A percentile compares a stretch with the other conserved stretches of the same genome.
These are phyloP conservation scores for Etheostoma cragini DNA, from an alignment of 2,113 vertebrate species.

Conservation along the genomic window DNA sequence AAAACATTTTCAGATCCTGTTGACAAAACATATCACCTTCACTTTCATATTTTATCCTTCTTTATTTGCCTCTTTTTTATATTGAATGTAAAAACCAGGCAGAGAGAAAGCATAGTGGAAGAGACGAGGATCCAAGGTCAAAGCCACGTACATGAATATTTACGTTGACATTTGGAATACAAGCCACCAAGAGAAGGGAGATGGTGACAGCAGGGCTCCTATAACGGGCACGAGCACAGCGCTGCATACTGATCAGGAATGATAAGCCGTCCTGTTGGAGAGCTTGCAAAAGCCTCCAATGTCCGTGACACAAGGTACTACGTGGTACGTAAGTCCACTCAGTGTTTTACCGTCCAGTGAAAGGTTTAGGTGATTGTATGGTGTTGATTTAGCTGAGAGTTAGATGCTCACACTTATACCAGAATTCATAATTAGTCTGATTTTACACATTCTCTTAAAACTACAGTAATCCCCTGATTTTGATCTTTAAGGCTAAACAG, in stretches of 20 bases:
- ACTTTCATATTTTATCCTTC: not conserved
- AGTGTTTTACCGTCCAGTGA: conserved; percentile 21
- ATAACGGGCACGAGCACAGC: conserved; percentile 7
- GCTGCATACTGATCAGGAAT: conserved; percentile 62
- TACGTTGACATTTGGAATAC: conserved; percentile 48
- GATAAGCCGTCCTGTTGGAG: conserved; percentile 24
- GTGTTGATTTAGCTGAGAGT: conserved; percentile 16
- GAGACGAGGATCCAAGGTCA: conserved; percentile 38
- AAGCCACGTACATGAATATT: conserved; percentile 51
- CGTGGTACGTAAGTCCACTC: not conserved
- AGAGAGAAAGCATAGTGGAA: not conserved
- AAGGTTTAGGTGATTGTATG: conserved; percentile 18
- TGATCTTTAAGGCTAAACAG: not conserved
- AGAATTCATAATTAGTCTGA: not conserved
- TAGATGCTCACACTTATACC: not conserved
- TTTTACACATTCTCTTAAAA: conserved; percentile 4
- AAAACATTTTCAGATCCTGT: not conserved
- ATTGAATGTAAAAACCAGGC: not conserved
- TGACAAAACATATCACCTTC: not conserved
- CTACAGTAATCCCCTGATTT: not conserved
- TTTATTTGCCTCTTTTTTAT: not conserved
- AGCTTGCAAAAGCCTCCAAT: conserved; percentile 23
- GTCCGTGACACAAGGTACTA: conserved; percentile 16
- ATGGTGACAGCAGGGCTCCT: conserved; percentile 42
- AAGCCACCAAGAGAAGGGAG: conserved; percentile 27